A percentile compares a stretch with the other conserved stretches of the same genome.
phyloP scores from a whole-genome alignment of 2,797 vertebrate genomes.

The Oophaga sylvatica region DNA sequence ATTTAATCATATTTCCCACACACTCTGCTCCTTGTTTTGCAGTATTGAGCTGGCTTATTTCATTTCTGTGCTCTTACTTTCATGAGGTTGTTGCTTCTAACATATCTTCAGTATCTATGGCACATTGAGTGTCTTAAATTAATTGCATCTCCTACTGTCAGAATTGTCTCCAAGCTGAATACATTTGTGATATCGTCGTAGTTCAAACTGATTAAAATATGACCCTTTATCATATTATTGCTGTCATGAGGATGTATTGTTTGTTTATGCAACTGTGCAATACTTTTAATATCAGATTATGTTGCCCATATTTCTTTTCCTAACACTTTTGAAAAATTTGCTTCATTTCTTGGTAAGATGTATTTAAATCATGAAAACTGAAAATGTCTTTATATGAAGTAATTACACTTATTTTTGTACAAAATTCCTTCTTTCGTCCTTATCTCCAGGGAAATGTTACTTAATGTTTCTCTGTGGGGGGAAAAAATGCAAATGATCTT shows the following conservation, averaged over 20 bases:
- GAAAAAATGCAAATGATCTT: neutral
- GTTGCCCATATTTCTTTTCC: neutral
- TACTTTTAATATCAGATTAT: conserved; percentile 26
- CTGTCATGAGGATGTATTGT: conserved; percentile 33
- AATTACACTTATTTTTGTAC: neutral
- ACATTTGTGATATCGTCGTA: conserved; percentile 28
- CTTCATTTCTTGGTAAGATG: neutral
- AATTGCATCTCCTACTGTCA: conserved; percentile 37
- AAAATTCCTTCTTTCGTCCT: neutral
- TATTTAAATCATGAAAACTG: neutral
- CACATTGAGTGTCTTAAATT: conserved; percentile 37
- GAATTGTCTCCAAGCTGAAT: conserved; percentile 8
- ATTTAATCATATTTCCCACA: conserved; percentile 31
- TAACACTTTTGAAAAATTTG: neutral
- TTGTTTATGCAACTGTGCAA: neutral
- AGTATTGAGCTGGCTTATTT: conserved; percentile 19
- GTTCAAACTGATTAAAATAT: conserved; percentile 50
- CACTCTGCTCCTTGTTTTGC: neutral
- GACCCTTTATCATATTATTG: conserved; percentile 38
- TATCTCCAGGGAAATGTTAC: neutral
- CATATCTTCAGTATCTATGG: conserved; percentile 14
- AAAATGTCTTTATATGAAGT: neutral
- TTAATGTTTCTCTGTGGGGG: neutral
- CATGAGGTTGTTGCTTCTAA: conserved; percentile 16
- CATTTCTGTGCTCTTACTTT: conserved; percentile 24